phyloP scores from a whole-genome alignment of 2,797 vertebrate genomes.

The Phrynocephalus guinanensis region DNA sequence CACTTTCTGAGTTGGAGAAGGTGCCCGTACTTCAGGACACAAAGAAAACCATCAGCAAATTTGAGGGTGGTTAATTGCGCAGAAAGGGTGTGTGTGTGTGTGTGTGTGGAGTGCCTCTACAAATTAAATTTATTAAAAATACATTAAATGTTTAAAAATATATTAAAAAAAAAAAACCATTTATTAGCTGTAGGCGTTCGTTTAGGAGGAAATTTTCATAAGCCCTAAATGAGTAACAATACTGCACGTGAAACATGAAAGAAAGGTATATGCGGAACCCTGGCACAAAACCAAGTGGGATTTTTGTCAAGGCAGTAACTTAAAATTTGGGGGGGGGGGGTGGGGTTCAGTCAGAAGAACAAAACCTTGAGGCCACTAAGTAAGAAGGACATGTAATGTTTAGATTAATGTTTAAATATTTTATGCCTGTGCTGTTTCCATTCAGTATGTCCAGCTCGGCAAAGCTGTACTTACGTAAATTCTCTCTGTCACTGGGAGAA shows the following conservation, averaged over 20 bases:
- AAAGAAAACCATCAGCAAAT: background rate
- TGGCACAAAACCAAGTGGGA: background rate
- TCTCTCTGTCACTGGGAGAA: conserved; percentile 34
- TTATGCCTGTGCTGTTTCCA: background rate
- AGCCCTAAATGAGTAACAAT: conserved; percentile 44
- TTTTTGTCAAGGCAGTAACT: conserved; percentile 8
- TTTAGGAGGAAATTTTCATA: conserved; percentile 18
- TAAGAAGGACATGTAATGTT: conserved; percentile 32
- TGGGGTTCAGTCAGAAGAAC: conserved; percentile 57
- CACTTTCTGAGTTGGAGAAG: background rate
- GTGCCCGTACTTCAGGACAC: background rate
- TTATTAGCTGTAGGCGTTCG: background rate
- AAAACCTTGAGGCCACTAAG: conserved; percentile 14
- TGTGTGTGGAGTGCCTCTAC: background rate
- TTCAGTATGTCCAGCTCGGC: conserved; percentile 30
- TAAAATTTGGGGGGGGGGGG: conserved; percentile 43
- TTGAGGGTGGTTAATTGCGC: too few relatives aligned
- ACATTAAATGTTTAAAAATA: conserved; percentile 20
- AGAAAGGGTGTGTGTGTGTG: background rate
- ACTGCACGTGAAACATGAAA: background rate
- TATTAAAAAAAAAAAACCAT: background rate
- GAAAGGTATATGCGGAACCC: conserved; percentile 44
- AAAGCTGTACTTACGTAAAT: conserved; percentile 58
- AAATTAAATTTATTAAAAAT: background rate
- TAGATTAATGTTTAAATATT: background rate